Conservation (phyloP, 1,140 invertebrate species). For the Chelonus insularis region DNA sequence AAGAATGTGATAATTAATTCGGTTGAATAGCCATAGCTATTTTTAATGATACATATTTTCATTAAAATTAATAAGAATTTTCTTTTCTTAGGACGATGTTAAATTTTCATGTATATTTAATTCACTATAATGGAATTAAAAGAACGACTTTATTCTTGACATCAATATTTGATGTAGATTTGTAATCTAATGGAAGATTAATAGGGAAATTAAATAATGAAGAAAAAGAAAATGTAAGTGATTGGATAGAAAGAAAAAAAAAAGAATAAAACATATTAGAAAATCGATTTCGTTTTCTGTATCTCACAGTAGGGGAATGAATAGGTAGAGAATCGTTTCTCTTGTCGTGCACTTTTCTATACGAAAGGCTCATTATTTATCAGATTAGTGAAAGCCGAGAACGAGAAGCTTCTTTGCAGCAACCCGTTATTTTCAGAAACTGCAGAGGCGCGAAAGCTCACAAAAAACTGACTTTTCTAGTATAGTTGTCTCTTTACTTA, state of each 20-base stretch:
- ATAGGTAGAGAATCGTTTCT: background rate
- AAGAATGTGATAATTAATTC: no score
- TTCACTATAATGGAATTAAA: no score
- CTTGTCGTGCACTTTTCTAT: background rate
- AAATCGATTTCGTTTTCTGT: background rate
- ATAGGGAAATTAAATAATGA: background rate
- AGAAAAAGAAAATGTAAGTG: background rate
- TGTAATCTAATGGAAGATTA: no score
- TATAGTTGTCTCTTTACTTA: no score
- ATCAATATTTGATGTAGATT: no score
- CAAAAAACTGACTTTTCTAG: conserved; percentile 1
- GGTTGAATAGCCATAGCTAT: no score
- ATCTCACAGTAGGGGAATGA: background rate
- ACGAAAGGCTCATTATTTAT: conserved; percentile 16
- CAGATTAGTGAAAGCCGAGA: conserved; percentile 18
- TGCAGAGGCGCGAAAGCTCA: background rate
- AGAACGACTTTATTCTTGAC: no score
- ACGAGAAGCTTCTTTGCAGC: background rate
- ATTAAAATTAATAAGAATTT: no score
- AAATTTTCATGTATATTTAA: no score
- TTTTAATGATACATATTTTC: no score
- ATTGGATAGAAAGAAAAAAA: background rate
- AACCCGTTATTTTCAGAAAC: background rate
- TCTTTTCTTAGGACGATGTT: no score
- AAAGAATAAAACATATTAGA: background rate